Conservation (phyloP, 2,888 invertebrate genomes). For the Pristionchus mayeri region DNA sequence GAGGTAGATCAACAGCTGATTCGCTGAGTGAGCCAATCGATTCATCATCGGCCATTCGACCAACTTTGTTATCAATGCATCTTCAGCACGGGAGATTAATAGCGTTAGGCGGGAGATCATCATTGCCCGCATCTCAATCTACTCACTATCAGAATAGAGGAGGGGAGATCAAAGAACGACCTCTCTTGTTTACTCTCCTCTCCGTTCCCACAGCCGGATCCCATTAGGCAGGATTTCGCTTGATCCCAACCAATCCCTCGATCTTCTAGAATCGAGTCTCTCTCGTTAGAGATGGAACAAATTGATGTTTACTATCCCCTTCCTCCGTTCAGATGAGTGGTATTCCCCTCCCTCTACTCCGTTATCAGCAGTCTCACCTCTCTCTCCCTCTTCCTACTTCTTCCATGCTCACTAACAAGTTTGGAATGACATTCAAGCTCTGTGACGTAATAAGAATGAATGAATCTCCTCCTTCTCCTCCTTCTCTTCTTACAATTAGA, state of each 20-base stretch:
- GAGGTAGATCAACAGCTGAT: conserved; percentile 35
- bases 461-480: neutral
- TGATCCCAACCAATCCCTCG: neutral
- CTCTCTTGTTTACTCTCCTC: neutral
- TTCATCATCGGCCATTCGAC: neutral
- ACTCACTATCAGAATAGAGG: neutral
- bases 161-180: neutral
- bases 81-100: neutral
- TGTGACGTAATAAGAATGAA: conserved; percentile 39
- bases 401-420: conserved; percentile 31
- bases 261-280: conserved; percentile 14
- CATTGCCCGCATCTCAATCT: neutral
- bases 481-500: conserved; percentile 15
- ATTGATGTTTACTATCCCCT: neutral
- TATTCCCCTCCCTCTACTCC: neutral
- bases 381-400: neutral
- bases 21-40: neutral
- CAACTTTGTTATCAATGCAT: neutral
- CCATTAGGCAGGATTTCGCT: conserved; percentile 20
- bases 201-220: neutral
- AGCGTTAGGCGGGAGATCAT: neutral
- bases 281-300: neutral
- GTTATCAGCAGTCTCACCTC: neutral
- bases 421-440: conserved; percentile 41
- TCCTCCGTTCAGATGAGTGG: neutral